Evolutionary conservation across 2,113 vertebrate species (phyloP), one percentile per base, ranked within the genome.

Genomic region (Pristiophorus japonicus): DNA sequence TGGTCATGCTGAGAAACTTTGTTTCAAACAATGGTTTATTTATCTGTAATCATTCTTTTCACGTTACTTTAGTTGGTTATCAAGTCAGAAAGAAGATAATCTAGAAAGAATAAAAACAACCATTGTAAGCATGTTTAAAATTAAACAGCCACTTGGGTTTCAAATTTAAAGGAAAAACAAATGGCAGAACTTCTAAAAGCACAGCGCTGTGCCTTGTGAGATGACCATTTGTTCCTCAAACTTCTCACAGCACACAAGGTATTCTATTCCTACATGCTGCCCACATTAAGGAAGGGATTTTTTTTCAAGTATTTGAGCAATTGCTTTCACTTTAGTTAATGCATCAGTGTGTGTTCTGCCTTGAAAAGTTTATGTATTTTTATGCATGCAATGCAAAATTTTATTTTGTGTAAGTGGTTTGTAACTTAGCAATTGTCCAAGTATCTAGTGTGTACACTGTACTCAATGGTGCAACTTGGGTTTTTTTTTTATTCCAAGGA

Each of bases 151-250:
- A 94, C 93, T 94, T 67, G 66, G 66, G 66, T 94, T 94, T 94
- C 22, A 70, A 94, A 94, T 73, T 70, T 94, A 70, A 67, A 73
- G 45, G 65, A 59, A 30, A 94, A 94, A 94, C 66, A 94, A 94
- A 67, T 65, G 63, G 70, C 65, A 94, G 27, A 45, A 94, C 34
- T 30, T 93, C 6, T 70, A 70, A 73, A 94, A 73, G 70, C 16
- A 90, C 38, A 73, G 47, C 12, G 42, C 38, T 94, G 38, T 42
- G n/a, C 45, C 42, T 94, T 67, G 66, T 67, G 42, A 47, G 93
- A 47, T 94, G 93, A 94, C 93, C 27, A 70, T 94, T 94, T 94
- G 93, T 70, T 94, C 93, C 93, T 94, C 93, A 94, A 51, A 70
- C 66, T 51, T 67, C 93, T 70, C 93, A 34, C 47, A 67, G 65